Conservation (phyloP, 1,140 invertebrate genomes). For the Hirudo medicinalis region DNA sequence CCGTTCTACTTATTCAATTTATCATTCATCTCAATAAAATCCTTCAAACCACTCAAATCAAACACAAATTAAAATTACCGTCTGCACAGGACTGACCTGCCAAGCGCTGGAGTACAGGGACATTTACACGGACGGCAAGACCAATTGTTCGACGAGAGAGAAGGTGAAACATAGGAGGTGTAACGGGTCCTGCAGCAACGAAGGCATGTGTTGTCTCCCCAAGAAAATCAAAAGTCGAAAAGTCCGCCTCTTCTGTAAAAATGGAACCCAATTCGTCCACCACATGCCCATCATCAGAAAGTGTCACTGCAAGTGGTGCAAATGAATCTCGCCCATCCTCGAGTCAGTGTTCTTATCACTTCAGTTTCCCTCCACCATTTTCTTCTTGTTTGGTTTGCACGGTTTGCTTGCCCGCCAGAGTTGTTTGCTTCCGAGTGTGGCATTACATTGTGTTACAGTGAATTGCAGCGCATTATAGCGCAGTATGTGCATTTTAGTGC, state of each 20-base stretch:
- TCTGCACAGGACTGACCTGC: conserved; percentile 31
- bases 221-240: conserved; percentile 79
- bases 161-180: conserved; percentile 34
- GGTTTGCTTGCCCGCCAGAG: no score
- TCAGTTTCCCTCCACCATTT: no score
- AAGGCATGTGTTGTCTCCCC: conserved; percentile 62
- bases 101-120: conserved; percentile 30
- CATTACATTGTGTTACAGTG: no score
- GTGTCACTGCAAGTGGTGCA: conserved; percentile 45
- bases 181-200: conserved; percentile 26
- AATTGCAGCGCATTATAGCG: no score
- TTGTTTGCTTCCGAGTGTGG: no score
- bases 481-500: no score
- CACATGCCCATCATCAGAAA: conserved; percentile 89
- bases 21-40: no score
- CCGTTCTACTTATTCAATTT: no score
- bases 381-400: no score
- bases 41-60: neutral
- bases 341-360: conserved; percentile 26
- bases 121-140: conserved; percentile 33
- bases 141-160: conserved; percentile 32
- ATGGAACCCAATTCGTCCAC: conserved; percentile 82
- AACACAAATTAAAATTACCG: neutral
- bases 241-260: conserved; percentile 78
- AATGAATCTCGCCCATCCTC: conserved; percentile 26